A percentile compares a stretch with the other conserved stretches of the same genome.
phyloP scores from a whole-genome alignment of 92 coral and sea anemone species.

The Blastomussa wellsi region DNA sequence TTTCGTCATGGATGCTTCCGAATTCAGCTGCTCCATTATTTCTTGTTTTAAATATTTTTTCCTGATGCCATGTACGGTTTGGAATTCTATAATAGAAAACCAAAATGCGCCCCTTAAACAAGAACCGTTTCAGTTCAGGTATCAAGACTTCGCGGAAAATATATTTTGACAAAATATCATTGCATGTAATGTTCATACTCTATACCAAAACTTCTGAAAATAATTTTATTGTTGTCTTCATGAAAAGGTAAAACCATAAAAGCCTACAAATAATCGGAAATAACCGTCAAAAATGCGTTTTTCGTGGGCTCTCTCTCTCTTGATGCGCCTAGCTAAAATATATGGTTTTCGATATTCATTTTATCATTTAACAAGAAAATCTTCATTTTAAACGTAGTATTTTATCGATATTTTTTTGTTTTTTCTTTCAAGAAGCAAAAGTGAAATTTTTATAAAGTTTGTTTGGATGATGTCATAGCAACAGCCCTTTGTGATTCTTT shows the following conservation, averaged over 20 bases:
- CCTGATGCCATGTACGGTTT: background rate
- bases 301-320: background rate
- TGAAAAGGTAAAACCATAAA: background rate
- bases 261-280: background rate
- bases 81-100: background rate
- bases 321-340: background rate
- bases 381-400: background rate
- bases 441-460: background rate
- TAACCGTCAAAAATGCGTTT: background rate
- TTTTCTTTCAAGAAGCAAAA: background rate
- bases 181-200: background rate
- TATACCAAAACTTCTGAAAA: background rate
- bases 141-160: background rate
- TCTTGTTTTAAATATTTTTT: background rate
- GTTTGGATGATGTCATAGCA: background rate
- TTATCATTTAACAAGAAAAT: no score
- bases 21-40: slow-evolving; percentile 1
- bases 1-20: background rate
- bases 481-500: background rate
- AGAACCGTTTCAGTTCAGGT: background rate
- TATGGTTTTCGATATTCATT: no score
- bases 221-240: background rate
- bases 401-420: background rate
- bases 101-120: background rate
- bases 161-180: background rate